Evolutionary conservation across 2,113 vertebrate species (phyloP), one percentile per base, ranked within the genome.

Genomic region (Cebidichthys violaceus): DNA sequence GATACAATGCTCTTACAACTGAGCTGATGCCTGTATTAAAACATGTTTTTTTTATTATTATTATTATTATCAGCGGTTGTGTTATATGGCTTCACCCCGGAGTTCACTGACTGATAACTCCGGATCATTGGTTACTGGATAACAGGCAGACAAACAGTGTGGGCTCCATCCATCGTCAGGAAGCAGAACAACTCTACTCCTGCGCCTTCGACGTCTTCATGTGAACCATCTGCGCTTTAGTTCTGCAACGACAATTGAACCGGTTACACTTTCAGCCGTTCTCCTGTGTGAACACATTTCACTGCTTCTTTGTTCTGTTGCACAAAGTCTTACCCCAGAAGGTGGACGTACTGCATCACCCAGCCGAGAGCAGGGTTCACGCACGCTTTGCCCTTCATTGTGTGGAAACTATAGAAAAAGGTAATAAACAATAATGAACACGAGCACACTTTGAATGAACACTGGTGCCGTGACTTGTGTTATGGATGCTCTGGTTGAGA

Each of bases 321-420:
- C 50, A 37, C 7, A 17, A 47, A 59, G 14, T 31, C 84, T 81
- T 68, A 95, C 94, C 81, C 88, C 8, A 95, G 54, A 3, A 27
- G 84, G 6, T 73, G 17, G 31, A 95, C 59, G 9, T 35, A 83
- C 0, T 85, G 31, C 79, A 90, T 92, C 75, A 94, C 94, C 94
- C 95, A 95, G 4, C 2, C 0, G 39, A 77, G n/a, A 45, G 78
- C 27, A 8, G 93, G 94, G 71, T 95, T 37, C 0, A 81, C 27
- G 43, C 94, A 95, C 0, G 76, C 27, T 76, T 52, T 83, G 0
- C 85, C 88, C 5, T 0, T 59, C 15, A 9, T 60, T n/a, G 90
- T 90, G 86, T 92, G 90, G 64, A 95, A 94, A 81, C 94, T 95
- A 47, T 4, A 47, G 4, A 43, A 83, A 83, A 79, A 29, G 27